phyloP scores from a whole-genome alignment of 2,113 vertebrate genomes.

The Sterrhoptilus dennistouni region DNA sequence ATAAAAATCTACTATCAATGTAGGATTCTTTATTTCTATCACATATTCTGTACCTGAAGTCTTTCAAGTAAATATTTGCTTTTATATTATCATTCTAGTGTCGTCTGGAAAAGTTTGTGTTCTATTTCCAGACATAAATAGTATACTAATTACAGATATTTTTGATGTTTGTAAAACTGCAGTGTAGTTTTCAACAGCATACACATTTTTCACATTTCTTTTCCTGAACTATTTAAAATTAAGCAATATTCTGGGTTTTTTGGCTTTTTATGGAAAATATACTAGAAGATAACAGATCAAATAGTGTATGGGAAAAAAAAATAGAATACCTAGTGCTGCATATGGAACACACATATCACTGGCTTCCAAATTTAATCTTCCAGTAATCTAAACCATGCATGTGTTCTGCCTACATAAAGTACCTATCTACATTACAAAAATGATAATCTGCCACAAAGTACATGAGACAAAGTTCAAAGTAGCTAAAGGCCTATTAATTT shows the following conservation, averaged over 20 bases:
- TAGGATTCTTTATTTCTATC: background rate
- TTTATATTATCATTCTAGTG: background rate
- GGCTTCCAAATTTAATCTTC: background rate
- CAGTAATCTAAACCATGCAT: background rate
- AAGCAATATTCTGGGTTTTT: background rate
- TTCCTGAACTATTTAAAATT: background rate
- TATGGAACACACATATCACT: background rate
- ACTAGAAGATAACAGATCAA: background rate
- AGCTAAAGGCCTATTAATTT: background rate
- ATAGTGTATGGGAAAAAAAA: background rate
- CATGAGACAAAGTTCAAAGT: background rate
- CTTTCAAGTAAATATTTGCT: background rate
- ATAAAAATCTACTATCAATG: background rate
- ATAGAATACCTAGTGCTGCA: background rate
- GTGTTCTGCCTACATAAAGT: fast-evolving
- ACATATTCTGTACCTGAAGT: background rate
- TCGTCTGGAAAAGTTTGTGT: background rate
- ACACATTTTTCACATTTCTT: background rate
- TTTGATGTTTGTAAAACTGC: background rate
- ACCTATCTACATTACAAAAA: background rate
- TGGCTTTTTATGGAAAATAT: background rate
- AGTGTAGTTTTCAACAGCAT: background rate
- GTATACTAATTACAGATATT: background rate
- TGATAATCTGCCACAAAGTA: background rate
- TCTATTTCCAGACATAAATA: background rate